A percentile compares a stretch with the other conserved stretches of the same genome.
Evolutionary conservation across 1,140 invertebrate genomes (phyloP).

Genomic region (Manduca sexta): DNA sequence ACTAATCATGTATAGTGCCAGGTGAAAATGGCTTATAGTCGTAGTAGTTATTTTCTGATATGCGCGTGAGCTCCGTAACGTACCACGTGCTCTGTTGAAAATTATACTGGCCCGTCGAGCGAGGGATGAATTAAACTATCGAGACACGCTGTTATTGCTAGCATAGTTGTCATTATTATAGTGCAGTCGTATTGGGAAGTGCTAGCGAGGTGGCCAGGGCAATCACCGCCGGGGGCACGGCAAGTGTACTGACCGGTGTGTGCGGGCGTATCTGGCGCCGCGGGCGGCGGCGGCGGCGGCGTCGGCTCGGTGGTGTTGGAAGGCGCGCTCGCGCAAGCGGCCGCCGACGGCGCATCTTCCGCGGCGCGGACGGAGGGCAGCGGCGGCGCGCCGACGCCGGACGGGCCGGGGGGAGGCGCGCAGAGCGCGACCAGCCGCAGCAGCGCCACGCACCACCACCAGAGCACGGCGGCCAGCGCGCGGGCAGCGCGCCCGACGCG

Average conservation of each 20-base stretch:
- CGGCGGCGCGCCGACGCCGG: constrained; percentile 35
- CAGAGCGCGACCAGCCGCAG: constrained; percentile 68
- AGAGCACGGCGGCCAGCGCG: constrained; percentile 70
- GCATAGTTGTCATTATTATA: too few species aligned
- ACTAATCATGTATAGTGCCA: not conserved
- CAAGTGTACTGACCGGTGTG: constrained; percentile 49
- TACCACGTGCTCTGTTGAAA: not conserved
- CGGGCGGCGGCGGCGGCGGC: constrained; percentile 24
- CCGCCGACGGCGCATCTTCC: constrained; percentile 58
- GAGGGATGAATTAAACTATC: too few species aligned
- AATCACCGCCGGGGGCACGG: too few species aligned
- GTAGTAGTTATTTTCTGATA: not conserved
- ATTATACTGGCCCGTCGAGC: too few species aligned
- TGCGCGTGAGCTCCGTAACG: not conserved
- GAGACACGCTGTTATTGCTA: too few species aligned
- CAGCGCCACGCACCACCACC: constrained; percentile 70
- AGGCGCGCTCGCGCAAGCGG: constrained; percentile 54
- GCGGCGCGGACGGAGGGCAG: constrained; percentile 50
- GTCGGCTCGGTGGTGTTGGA: constrained; percentile 43
- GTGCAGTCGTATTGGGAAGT: too few species aligned
- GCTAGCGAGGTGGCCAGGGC: too few species aligned
- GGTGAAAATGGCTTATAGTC: not conserved
- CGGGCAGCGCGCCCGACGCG: constrained; percentile 64
- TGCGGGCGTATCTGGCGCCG: constrained; percentile 33
- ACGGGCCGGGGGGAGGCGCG: constrained; percentile 60